Evolutionary conservation across 2,888 invertebrate genomes (phyloP).

Genomic region (Tethea ocularis): DNA sequence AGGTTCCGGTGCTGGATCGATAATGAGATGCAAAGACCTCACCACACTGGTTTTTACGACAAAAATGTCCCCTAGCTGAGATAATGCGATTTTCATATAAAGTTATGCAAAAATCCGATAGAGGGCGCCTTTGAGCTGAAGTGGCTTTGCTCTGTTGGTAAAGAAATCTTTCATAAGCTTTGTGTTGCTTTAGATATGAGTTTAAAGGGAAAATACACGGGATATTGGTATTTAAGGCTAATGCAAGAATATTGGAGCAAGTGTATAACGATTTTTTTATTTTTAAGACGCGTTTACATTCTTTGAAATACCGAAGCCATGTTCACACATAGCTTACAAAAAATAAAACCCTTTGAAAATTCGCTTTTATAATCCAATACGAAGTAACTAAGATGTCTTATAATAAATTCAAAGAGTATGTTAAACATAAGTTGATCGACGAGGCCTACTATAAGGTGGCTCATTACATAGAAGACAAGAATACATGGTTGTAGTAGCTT

Average conservation of each 20-base stretch:
- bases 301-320: too few relatives aligned
- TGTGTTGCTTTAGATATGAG: conserved; percentile 9
- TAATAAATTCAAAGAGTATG: too few relatives aligned
- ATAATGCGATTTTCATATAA: conserved; percentile 62
- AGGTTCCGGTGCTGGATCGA: conserved; percentile 26
- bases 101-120: conserved; percentile 56
- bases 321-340: too few relatives aligned
- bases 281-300: too few relatives aligned
- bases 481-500: too few relatives aligned
- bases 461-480: too few relatives aligned
- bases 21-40: conserved; percentile 41
- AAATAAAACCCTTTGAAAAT: too few relatives aligned
- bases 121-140: conserved; percentile 44
- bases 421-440: too few relatives aligned
- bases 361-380: too few relatives aligned
- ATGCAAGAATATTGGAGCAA: not conserved
- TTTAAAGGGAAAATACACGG: not conserved
- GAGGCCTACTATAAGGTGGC: too few relatives aligned
- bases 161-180: conserved; percentile 30
- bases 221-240: not conserved
- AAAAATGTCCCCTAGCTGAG: conserved; percentile 31
- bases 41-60: conserved; percentile 32
- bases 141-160: conserved; percentile 32
- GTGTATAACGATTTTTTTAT: too few relatives aligned
- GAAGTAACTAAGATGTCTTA: too few relatives aligned